A percentile compares a stretch with the other conserved stretches of the same genome.
Conservation (phyloP, 1,140 invertebrate genomes). For the Orchesella cincta region DNA sequence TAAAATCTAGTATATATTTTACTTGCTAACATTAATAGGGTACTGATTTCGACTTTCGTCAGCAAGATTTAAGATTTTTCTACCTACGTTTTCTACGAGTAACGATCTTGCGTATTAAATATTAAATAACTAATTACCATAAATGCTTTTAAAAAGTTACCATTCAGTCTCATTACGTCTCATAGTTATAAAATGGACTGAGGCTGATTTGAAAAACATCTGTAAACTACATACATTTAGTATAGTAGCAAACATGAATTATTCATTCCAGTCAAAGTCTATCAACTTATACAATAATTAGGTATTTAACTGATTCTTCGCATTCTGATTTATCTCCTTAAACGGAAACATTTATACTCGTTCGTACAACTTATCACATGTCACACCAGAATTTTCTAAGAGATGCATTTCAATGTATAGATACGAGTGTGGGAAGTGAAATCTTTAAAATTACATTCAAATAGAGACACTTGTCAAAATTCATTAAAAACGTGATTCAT, state of each 20-base stretch:
- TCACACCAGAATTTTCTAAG: neutral
- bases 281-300: neutral
- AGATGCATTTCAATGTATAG: too few relatives aligned
- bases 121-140: neutral
- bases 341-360: neutral
- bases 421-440: too few relatives aligned
- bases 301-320: neutral
- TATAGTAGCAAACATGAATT: too few relatives aligned
- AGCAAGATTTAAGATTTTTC: too few relatives aligned
- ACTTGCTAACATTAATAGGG: too few relatives aligned
- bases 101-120: neutral
- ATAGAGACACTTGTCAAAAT: neutral
- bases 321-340: neutral
- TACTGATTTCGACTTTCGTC: too few relatives aligned
- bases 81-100: neutral
- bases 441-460: neutral
- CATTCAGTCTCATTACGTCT: conserved; percentile 25
- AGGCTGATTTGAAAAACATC: too few relatives aligned
- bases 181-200: too few relatives aligned
- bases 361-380: neutral
- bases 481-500: neutral
- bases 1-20: too few relatives aligned
- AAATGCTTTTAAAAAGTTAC: conserved; percentile 7
- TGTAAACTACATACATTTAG: too few relatives aligned
- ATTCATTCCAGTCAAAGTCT: too few relatives aligned